Base-by-base conservation (phyloP, 2,113 vertebrate genomes). In the Syngnathoides biaculeatus region DNA sequence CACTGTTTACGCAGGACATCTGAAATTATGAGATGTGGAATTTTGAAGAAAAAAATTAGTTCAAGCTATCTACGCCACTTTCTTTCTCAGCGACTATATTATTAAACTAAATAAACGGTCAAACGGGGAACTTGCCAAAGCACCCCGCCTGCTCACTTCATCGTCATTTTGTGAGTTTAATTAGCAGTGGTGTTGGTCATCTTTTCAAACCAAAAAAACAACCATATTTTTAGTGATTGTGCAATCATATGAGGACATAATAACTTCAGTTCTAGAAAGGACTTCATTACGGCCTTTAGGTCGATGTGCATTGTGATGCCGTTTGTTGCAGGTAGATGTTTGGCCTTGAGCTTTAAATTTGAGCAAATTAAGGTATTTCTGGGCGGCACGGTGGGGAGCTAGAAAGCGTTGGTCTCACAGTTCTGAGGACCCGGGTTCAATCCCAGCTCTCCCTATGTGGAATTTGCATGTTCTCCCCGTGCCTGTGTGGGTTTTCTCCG, bases 21-120 rank as follows among this genome's bases (percentile, higher is more conserved):
- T 67, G 64, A 79, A 83, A 77, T 72, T 65, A 79, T 80, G 52
- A 30, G 27, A 64, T 67, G 69, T 47, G 65, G 69, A 56, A 65
- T 66, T 75, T 69, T 77, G 81, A 71, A 72, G 26, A 70, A 47
- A 70, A 47, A 72, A 77, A 67, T 55, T 64, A 35, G 42, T 71
- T 55, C 69, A 73, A 58, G 71, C 59, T 61, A 47, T 69, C 35
- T 62, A 27, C 8, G 13, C 14, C 50, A 59, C 58, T 67, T 11
- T 72, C 43, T 62, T 67, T 72, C 38, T 58, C 26, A n/a, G 50
- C 75, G 75, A 80, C 73, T 60, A 50, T 74, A 80, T 79, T 69
- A 84, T 22, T 57, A 57, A 57, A 57, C 14, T 19, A 57, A 57
- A 57, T 57, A 57, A 30, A 57, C 26, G 17, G 55, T 35, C 55